Evolutionary conservation across 1,140 invertebrate genomes (phyloP).

Genomic region (Uloborus diversus): DNA sequence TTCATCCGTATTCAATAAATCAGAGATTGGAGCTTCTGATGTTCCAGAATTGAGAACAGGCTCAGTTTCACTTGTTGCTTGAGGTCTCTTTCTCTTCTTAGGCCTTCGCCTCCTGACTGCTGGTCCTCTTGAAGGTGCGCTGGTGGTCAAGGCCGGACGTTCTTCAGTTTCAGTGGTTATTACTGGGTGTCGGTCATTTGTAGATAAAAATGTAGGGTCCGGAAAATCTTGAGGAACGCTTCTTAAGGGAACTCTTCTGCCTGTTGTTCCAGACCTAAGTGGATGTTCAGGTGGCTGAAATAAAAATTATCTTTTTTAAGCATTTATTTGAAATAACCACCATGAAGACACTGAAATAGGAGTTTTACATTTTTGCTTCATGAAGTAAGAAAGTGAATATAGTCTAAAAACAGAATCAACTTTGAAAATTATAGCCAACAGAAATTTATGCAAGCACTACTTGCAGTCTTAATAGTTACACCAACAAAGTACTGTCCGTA

Average conservation of each 20-base stretch:
- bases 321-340: too few species aligned
- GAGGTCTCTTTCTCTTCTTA: constrained; percentile 33
- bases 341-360: too few species aligned
- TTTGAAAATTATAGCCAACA: too few species aligned
- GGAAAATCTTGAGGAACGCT: background rate
- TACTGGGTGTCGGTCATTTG: background rate
- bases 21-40: background rate
- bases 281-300: background rate
- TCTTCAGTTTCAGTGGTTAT: background rate
- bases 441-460: too few species aligned
- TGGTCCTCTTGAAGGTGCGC: background rate
- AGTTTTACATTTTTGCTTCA: too few species aligned
- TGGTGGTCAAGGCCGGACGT: background rate
- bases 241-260: constrained; percentile 3
- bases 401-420: too few species aligned
- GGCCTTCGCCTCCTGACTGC: constrained; percentile 11
- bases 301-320: background rate
- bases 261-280: background rate
- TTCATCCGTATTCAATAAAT: background rate
- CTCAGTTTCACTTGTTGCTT: background rate
- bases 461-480: too few species aligned
- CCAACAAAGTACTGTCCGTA: too few species aligned
- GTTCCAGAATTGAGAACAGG: background rate
- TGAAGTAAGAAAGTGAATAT: too few species aligned
- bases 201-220: background rate